Conservation (phyloP, 2,113 vertebrate genomes). For the Solenodon paradoxus region DNA sequence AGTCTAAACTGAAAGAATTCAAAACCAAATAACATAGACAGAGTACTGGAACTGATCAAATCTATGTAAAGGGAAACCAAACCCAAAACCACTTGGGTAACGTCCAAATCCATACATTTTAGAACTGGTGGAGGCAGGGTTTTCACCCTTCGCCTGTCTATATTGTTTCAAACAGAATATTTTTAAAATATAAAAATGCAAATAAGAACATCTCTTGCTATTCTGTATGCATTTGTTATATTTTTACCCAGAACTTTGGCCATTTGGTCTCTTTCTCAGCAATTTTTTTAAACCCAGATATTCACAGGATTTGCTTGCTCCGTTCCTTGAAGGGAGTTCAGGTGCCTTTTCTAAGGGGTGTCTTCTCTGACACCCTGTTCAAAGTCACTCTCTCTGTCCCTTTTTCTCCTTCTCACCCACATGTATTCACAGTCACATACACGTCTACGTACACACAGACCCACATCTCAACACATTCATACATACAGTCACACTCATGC, state of each 20-base stretch:
- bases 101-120: too few species aligned
- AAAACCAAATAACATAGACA: background rate
- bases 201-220: background rate
- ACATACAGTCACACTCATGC: background rate
- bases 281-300: background rate
- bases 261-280: background rate
- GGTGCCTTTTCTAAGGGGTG: background rate
- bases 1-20: background rate
- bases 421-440: background rate
- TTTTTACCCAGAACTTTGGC: background rate
- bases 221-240: too few species aligned
- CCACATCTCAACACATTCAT: background rate
- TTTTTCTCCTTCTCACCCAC: background rate
- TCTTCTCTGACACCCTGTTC: background rate
- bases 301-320: background rate
- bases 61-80: background rate
- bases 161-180: background rate
- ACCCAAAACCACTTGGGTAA: background rate
- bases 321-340: background rate
- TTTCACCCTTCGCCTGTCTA: background rate
- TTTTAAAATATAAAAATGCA: background rate
- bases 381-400: background rate
- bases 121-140: background rate
- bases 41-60: background rate
- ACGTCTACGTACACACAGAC: background rate